A percentile compares a stretch with the other conserved stretches of the same genome.
Conservation (phyloP, 2,888 invertebrate species). For the Brachypterus glaber region DNA sequence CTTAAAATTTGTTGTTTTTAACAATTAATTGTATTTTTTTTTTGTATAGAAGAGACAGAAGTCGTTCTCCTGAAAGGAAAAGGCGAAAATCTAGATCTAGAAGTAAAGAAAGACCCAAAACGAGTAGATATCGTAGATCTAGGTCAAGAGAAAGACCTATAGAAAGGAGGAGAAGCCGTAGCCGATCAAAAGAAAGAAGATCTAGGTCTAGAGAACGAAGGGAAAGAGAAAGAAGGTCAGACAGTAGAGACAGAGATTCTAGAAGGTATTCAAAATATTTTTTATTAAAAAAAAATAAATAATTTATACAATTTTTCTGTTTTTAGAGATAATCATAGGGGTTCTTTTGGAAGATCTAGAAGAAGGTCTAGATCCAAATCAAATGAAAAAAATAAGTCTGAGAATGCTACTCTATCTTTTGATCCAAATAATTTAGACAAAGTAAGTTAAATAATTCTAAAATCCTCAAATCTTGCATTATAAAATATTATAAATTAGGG, state of each 20-base stretch:
- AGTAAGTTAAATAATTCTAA: slow-evolving; percentile 38
- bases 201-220: slow-evolving; percentile 42
- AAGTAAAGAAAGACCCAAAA: slow-evolving; percentile 43
- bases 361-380: slow-evolving; percentile 36
- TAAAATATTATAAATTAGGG: no score
- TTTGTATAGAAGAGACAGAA: slow-evolving; percentile 30
- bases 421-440: slow-evolving; percentile 67
- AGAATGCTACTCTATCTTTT: slow-evolving; percentile 52
- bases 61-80: slow-evolving; percentile 33
- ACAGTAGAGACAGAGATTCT: slow-evolving; percentile 30
- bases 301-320: slow-evolving; percentile 41
- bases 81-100: slow-evolving; percentile 28
- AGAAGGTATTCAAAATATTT: slow-evolving; percentile 20
- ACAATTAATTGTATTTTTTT: not conserved
- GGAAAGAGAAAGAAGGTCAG: slow-evolving; percentile 29
- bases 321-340: slow-evolving; percentile 54
- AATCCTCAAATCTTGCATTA: no score
- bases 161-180: slow-evolving; percentile 25
- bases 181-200: slow-evolving; percentile 31
- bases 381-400: slow-evolving; percentile 44
- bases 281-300: not conserved
- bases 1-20: slow-evolving; percentile 7
- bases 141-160: slow-evolving; percentile 51
- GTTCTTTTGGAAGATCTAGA: slow-evolving; percentile 46
- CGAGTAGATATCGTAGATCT: slow-evolving; percentile 54